These are phyloP conservation scores for Myiozetetes cayanensis DNA, from an alignment of 2,113 vertebrate genomes.

Conservation along the genomic window DNA sequence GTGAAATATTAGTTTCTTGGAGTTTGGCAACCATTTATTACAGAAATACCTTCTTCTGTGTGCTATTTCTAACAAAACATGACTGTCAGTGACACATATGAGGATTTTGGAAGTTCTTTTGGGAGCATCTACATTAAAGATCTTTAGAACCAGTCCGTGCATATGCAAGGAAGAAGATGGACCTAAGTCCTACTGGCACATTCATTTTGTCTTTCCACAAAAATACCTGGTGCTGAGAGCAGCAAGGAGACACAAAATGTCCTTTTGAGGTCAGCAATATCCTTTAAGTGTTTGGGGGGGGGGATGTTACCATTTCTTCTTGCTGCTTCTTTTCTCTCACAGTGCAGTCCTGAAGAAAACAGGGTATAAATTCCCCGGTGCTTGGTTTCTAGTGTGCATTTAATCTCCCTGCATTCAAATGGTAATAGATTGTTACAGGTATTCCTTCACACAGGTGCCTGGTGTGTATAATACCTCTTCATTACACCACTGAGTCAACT, in stretches of 20 bases:
- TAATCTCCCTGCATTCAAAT: constrained; percentile 30
- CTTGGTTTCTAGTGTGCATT: not conserved
- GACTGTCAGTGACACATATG: not conserved
- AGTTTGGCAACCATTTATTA: not conserved
- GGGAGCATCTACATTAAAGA: not conserved
- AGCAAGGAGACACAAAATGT: not conserved
- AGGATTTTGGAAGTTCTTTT: not conserved
- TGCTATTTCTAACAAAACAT: not conserved
- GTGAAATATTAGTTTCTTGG: not conserved
- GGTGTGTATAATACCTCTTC: constrained; percentile 31
- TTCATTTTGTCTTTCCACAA: not conserved
- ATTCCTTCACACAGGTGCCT: constrained; percentile 36
- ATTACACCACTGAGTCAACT: constrained; percentile 10
- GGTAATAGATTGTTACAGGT: not conserved
- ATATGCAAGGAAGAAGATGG: not conserved
- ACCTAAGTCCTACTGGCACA: not conserved
- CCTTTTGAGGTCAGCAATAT: not conserved
- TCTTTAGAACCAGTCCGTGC: not conserved
- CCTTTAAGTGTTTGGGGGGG: not conserved
- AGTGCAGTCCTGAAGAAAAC: not conserved
- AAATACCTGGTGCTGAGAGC: not conserved
- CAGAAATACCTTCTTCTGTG: not conserved
- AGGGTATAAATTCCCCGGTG: not conserved
- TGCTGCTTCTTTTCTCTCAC: not conserved
- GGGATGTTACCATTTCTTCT: not conserved